Evolutionary conservation across 2,113 vertebrate genomes (phyloP), one percentile per base, ranked within the genome.

Genomic region (Zosterops hypoxanthus): DNA sequence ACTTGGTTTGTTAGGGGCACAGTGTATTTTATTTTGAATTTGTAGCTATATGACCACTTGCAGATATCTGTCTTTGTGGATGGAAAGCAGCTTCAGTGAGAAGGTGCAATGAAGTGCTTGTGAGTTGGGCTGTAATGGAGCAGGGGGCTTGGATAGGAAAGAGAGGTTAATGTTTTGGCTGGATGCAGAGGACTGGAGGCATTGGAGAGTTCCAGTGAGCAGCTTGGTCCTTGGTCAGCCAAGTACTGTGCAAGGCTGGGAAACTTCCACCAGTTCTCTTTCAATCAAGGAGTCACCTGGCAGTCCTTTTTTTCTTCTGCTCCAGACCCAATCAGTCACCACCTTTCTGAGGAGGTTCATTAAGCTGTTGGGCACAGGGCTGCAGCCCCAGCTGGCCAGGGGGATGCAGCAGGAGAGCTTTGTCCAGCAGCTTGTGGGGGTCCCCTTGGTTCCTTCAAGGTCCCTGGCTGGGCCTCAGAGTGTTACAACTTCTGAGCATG

Each of bases 321-420:
- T 65, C 22, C 0, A 1, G 11, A 34, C 9, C 8, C 9, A 22
- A 11, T 23, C 26, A 68, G 44, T 39, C 3, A 0, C 14, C 16
- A 61, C 0, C 29, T 50, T 77, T 57, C 77, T 78, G 28, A 87
- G 36, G 18, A 59, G 20, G 36, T 29, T 52, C 3, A 0, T 39
- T n/a, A 9, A 68, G 33, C 15, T 55, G 28, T n/a, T 6, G 7
- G 34, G 17, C 29, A 50, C 23, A 34, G 68, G 57, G 28, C 50
- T 89, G 39, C 39, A 90, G 34, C 24, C 39, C 6, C 52, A 42
- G 36, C 46, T 65, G 69, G 8, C 24, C 0, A 1, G n/a, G 36
- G 36, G 22, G 12, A 17, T 11, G 50, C 47, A 63, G 28, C 14
- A 29, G 61, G 21, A 90, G 44, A 68, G 22, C 66, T 64, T 14